Percentiles rank a stretch among this genome's conserved stretches.
phyloP scores from a whole-genome alignment of 1,140 invertebrate species.

The Campoletis sonorensis region DNA sequence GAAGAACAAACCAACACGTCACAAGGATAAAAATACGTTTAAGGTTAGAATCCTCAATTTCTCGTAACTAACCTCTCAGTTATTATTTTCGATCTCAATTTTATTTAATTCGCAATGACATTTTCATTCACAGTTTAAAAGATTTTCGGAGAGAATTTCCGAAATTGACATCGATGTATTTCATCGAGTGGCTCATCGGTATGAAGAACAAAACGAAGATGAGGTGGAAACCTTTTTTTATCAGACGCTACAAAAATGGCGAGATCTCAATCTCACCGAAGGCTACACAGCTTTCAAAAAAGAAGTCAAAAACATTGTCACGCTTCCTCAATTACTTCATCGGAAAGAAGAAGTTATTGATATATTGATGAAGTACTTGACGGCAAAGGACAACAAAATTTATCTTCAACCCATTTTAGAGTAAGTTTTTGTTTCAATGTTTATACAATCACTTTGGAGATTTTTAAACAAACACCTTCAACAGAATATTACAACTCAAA shows the following conservation, averaged over 20 bases:
- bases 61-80: conserved; percentile 23
- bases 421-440: conserved; percentile 77
- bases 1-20: conserved; percentile 86
- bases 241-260: conserved; percentile 91
- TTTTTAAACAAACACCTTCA: too few relatives aligned
- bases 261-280: conserved; percentile 88
- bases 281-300: conserved; percentile 86
- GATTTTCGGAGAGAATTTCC: conserved; percentile 89
- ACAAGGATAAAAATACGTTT: conserved; percentile 89
- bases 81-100: conserved; percentile 23
- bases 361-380: conserved; percentile 83
- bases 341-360: conserved; percentile 87
- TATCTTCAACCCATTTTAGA: conserved; percentile 89
- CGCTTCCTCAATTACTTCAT: conserved; percentile 87
- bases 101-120: conserved; percentile 20
- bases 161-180: conserved; percentile 89
- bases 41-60: conserved; percentile 78
- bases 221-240: conserved; percentile 84
- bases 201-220: conserved; percentile 82
- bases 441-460: neutral
- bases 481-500: too few relatives aligned
- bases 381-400: conserved; percentile 79
- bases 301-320: conserved; percentile 84
- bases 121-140: conserved; percentile 84
- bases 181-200: conserved; percentile 85